Evolutionary conservation across 1,140 invertebrate species (phyloP).

Genomic region (Spodoptera frugiperda): DNA sequence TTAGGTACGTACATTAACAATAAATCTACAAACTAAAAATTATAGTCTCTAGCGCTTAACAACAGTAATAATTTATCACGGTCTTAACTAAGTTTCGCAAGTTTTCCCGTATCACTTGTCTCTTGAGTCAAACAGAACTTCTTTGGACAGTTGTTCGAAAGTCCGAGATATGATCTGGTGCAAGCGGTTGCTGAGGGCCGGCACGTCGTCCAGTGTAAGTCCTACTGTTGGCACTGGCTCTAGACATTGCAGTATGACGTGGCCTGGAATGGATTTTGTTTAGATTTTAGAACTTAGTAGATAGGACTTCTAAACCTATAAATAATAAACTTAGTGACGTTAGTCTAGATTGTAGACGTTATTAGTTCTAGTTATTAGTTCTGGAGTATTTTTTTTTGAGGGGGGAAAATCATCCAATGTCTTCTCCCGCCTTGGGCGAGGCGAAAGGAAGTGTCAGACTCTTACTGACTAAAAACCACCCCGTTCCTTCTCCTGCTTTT

Average conservation of each 20-base stretch:
- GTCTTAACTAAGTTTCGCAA: neutral
- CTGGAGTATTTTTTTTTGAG: no score
- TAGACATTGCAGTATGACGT: constrained; percentile 87
- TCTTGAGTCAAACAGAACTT: constrained; percentile 75
- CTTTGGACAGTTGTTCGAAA: constrained; percentile 88
- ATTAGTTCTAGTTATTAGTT: no score
- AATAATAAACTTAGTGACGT: no score
- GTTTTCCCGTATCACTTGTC: neutral
- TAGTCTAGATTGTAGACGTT: no score
- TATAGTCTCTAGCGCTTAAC: neutral
- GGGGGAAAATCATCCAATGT: no score
- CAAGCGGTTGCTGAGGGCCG: constrained; percentile 89
- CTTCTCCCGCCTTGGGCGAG: no score
- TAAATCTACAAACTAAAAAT: no score
- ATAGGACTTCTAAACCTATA: no score
- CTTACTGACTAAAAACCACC: no score
- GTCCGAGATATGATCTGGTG: constrained; percentile 87
- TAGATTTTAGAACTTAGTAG: neutral
- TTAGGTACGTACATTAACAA: no score
- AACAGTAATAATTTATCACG: constrained; percentile 1
- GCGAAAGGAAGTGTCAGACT: no score
- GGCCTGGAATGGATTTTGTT: constrained; percentile 33
- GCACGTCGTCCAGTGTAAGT: constrained; percentile 90
- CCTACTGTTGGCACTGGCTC: constrained; percentile 92
- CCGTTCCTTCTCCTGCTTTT: no score